Base-by-base conservation (phyloP, 2,113 vertebrate genomes). In the Tragelaphus strepsiceros region DNA sequence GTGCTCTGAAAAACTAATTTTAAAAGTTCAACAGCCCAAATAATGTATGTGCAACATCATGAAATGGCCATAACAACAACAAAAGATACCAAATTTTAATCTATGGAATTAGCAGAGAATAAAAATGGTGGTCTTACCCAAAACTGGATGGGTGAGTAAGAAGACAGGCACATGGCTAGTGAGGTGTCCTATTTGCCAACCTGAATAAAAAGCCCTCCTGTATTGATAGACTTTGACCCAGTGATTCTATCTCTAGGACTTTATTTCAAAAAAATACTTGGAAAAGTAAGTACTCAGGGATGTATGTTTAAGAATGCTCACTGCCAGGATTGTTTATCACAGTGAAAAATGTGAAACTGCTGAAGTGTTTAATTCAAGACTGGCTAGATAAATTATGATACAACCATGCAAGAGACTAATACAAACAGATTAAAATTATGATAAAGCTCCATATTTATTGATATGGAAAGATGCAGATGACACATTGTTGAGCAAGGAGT, bases 101-200 rank as follows among this genome's bases (percentile, higher is more conserved):
- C 59, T 39, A 26, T 39, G 28, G 39, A 14, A 64, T 53, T 43
- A 67, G 59, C 61, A 61, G 43, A 77, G 39, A 82, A 39, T 22
- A 51, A n/a, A 85, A 78, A 53, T n/a, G 6, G 53, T 11, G 26
- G 6, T 51, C 28, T 62, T 16, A n/a, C 3, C 35, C 74, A 17
- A 39, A 19, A 49, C 2, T 1, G 49, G 28, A 12, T 3, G 0
- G 5, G 24, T 2, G 12, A 15, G 59, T 7, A 13, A 16, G 17
- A 30, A 59, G 28, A 35, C 2, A 17, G 39, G 9, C 32, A 5
- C 58, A 7, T 0, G 3, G 43, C 58, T 30, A 2, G 21, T 2
- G 26, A 87, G 5, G 12, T 0, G 12, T 24, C 6, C 7, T 3
- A 32, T 56, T 49, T 19, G 49, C 53, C 6, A 26, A 30, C 12